phyloP scores from a whole-genome alignment of 2,797 vertebrate species.

The Pseudomugil gertrudae region DNA sequence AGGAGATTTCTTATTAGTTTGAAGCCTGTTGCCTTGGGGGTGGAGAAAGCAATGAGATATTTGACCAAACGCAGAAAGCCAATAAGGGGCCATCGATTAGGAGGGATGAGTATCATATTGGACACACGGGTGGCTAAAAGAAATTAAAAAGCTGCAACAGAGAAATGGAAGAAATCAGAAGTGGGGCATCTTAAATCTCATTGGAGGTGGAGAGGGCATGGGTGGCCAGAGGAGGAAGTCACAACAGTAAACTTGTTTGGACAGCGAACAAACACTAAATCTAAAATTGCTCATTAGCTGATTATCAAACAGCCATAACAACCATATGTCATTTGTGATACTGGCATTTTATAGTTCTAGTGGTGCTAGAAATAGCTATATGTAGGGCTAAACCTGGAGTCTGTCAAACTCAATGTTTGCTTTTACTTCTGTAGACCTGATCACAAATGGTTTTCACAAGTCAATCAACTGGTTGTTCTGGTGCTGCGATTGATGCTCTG shows the following conservation, averaged over 20 bases:
- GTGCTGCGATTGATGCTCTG: background rate
- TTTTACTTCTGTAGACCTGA: background rate
- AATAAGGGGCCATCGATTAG: constrained; percentile 86
- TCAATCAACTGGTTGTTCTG: background rate
- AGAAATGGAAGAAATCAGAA: constrained; percentile 68
- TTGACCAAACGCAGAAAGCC: constrained; percentile 81
- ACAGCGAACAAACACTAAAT: constrained; percentile 15
- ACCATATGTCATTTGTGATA: background rate
- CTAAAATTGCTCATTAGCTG: constrained; percentile 12
- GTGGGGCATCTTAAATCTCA: constrained; percentile 47
- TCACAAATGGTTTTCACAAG: background rate
- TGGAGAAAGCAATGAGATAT: constrained; percentile 76
- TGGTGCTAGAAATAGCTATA: background rate
- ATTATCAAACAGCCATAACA: background rate
- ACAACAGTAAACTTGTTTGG: constrained; percentile 25
- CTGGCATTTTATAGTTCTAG: background rate
- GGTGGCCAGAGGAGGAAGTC: constrained; percentile 31
- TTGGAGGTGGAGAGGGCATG: constrained; percentile 20
- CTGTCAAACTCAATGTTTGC: background rate
- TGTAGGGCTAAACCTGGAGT: background rate
- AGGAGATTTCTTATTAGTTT: constrained; percentile 82
- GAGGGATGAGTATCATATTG: constrained; percentile 77
- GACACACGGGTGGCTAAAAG: constrained; percentile 79
- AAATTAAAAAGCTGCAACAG: constrained; percentile 79
- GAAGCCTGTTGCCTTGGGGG: constrained; percentile 78